phyloP scores from a whole-genome alignment of 30 jellyfish, hydroid and myxozoan genomes.

The Turritopsis rubra region DNA sequence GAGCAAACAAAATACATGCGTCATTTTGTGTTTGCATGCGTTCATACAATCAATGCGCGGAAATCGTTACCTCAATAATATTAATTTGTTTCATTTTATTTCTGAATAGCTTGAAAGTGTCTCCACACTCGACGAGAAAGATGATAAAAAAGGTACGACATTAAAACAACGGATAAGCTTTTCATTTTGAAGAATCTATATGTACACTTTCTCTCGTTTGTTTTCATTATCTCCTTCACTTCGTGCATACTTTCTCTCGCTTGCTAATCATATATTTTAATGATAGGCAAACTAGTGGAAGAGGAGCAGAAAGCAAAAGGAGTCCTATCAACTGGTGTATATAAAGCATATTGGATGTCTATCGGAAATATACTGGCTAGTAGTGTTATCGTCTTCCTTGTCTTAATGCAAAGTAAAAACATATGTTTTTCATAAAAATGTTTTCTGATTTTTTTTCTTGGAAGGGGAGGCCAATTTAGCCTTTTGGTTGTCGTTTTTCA shows the following conservation, averaged over 20 bases:
- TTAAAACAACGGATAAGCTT: too few species aligned
- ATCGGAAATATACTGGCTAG: slow-evolving; percentile 67
- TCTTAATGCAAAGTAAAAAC: slow-evolving; percentile 80
- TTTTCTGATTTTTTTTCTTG: too few species aligned
- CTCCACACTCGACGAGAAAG: background rate
- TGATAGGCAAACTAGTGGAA: slow-evolving; percentile 55
- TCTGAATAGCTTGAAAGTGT: background rate
- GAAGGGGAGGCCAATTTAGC: too few species aligned
- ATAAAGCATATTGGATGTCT: slow-evolving; percentile 76
- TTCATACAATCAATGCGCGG: too few species aligned
- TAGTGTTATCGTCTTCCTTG: slow-evolving; percentile 49
- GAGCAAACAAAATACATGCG: too few species aligned
- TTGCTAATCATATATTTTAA: too few species aligned
- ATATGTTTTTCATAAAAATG: too few species aligned
- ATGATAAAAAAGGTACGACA: background rate
- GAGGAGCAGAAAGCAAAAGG: slow-evolving; percentile 84
- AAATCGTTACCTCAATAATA: too few species aligned
- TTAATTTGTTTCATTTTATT: background rate
- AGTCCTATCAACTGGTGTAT: slow-evolving; percentile 52
- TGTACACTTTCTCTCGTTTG: too few species aligned
- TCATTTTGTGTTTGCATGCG: too few species aligned
- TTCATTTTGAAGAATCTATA: too few species aligned
- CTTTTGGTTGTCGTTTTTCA: too few species aligned
- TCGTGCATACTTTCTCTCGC: background rate
- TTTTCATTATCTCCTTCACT: background rate